These are phyloP conservation scores for Orycteropus afer DNA, from an alignment of 2,113 vertebrate genomes.

Conservation along the genomic window DNA sequence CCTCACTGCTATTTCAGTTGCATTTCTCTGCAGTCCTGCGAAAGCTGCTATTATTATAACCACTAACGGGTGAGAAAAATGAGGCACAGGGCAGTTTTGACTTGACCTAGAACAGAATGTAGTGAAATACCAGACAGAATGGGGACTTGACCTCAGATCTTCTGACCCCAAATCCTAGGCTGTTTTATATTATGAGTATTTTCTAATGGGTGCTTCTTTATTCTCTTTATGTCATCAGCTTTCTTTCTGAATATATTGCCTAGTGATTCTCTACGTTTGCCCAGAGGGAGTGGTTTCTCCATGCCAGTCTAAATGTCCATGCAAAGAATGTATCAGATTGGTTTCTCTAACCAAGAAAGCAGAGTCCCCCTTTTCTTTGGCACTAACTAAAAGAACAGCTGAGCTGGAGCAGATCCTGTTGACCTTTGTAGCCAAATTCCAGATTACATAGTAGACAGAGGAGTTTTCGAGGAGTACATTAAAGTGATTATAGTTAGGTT, in stretches of 20 bases:
- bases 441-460: constrained; percentile 31
- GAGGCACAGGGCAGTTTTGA: constrained; percentile 26
- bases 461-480: constrained; percentile 52
- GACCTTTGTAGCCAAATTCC: constrained; percentile 49
- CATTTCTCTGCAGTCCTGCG: neutral
- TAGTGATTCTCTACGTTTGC: neutral
- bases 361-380: constrained; percentile 33
- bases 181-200: neutral
- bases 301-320: neutral
- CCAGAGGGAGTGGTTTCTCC: neutral
- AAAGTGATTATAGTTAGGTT: neutral
- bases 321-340: neutral
- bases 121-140: constrained; percentile 8
- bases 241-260: neutral
- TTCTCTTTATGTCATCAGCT: neutral
- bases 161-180: neutral
- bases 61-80: neutral
- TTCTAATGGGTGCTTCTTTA: neutral
- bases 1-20: neutral
- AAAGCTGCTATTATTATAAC: constrained; percentile 9
- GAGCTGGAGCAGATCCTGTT: constrained; percentile 41
- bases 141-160: neutral
- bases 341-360: constrained; percentile 47
- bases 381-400: constrained; percentile 51
- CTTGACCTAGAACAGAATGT: constrained; percentile 15